These are phyloP conservation scores for Drosophila fuyamai DNA, from an alignment of 1,140 invertebrate species.

Conservation along the genomic window DNA sequence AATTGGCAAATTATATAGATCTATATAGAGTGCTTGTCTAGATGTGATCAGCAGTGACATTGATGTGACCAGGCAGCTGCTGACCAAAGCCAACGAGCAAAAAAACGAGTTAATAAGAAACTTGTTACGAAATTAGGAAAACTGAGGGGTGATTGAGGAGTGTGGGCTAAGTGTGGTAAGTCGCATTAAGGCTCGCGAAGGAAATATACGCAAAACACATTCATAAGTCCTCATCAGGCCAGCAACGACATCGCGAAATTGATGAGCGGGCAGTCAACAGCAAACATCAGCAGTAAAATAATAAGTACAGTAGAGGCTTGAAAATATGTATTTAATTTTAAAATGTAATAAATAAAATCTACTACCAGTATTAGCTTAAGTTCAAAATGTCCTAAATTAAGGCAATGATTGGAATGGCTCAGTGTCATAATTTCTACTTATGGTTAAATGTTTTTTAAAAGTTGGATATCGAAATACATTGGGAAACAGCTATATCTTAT, in stretches of 20 bases:
- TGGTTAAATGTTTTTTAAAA: too few relatives aligned
- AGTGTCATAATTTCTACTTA: too few relatives aligned
- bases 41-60: constrained; percentile 79
- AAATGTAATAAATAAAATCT: too few relatives aligned
- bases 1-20: constrained; percentile 79
- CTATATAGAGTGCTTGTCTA: constrained; percentile 69
- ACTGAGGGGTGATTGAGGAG: neutral
- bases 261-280: constrained; percentile 48
- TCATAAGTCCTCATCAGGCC: constrained; percentile 63
- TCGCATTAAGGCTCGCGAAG: constrained; percentile 54
- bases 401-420: too few relatives aligned
- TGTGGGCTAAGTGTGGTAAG: constrained; percentile 8
- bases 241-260: constrained; percentile 54
- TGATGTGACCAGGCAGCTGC: constrained; percentile 73
- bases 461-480: too few relatives aligned
- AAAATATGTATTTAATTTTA: neutral
- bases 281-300: constrained; percentile 17
- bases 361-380: too few relatives aligned
- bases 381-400: too few relatives aligned
- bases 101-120: constrained; percentile 68
- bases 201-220: constrained; percentile 53
- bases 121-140: constrained; percentile 80
- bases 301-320: constrained; percentile 7
- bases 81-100: constrained; percentile 10
- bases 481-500: too few relatives aligned